Base-by-base conservation (phyloP, 2,113 vertebrate species). In the Apistogramma diplotaenia region DNA sequence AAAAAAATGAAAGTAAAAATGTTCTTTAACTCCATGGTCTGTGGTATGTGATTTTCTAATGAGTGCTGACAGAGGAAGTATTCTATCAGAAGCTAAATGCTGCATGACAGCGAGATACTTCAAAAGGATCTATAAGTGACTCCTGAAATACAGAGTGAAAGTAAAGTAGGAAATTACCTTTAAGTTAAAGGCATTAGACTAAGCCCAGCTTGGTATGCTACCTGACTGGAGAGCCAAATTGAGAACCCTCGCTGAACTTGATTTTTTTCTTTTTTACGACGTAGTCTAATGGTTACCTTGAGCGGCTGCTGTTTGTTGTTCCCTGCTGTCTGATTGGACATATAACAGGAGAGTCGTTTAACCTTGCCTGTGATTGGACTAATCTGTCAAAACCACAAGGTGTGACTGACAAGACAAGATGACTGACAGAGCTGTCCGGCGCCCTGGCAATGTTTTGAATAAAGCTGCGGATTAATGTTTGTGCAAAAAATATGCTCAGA, bases 61-160 rank as follows among this genome's bases (percentile, higher is more conserved):
- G 86, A 91, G 86, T 85, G 91, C 91, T 93, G 92, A 92, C 89
- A 91, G 88, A 90, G 82, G 86, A 82, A 90, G 88, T 92, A 90
- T 91, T 92, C 82, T 93, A 89, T 93, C 89, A 89, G 90, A 85
- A 90, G 80, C 90, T 91, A 93, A 96, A 94, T 92, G 89, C 91
- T 92, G 88, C 89, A 90, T 93, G 93, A 95, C 94, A 93, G 90
- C 76, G 84, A 86, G 87, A 90, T 83, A 94, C 93, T 94, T 96
- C 93, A 95, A 95, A 70, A 95, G 90, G 91, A 83, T 90, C 88
- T 65, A 85, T 91, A 89, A 93, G 85, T 82, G 89, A 91, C 84
- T 91, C 90, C 89, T 89, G 86, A 91, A 93, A 94, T 87, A 90
- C 82, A 67, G 82, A 90, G 82, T 84, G 90, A 93, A 92, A 94